Evolutionary conservation across 1,140 invertebrate genomes (phyloP), one percentile per base, ranked within the genome.

Genomic region (Acyrthosiphon pisum): DNA sequence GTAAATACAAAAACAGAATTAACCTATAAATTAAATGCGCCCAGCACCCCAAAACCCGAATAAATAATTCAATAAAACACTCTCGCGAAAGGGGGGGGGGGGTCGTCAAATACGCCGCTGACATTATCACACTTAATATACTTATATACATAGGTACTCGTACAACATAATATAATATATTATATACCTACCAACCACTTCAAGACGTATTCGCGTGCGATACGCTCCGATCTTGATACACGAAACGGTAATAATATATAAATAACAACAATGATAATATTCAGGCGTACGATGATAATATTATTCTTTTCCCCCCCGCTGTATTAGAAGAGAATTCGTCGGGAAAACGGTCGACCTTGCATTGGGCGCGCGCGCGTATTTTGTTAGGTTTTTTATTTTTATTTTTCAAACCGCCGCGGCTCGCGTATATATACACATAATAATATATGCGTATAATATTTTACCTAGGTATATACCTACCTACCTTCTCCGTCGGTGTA

Each of bases 311-410:
- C 3, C 26, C 6, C 30, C 46, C 22, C 22, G 20, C 0, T 11
- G 20, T 50, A 23, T 18, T 18, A 76, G 60, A 76, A 18, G 60
- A 89, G 48, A 26, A 89, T 53, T 89, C 35, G 88, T 56, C 23
- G 88, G 87, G 35, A 89, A 89, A 89, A 89, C 50, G 23, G 18
- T 26, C 88, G 88, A 56, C 88, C 88, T 89, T 56, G 87, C 48
- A 46, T 8, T 44, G 87, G 20, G 87, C 87, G 87, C 48, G 46
- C 46, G 48, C 50, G 48, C n/a, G 50, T 35, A 37, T 22, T 53
- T 20, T 23, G 88, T 86, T 26, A 18, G 1, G n/a, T 89, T 89
- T 56, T 89, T 37, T 89, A n/a, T 53, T 88, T 35, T 88, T 88
- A 3, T 50, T 50, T 50, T 48, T 87, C 41, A 44, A 30, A 44